Evolutionary conservation across 2,888 invertebrate species (phyloP).

Genomic region (Apodemia hepburni): DNA sequence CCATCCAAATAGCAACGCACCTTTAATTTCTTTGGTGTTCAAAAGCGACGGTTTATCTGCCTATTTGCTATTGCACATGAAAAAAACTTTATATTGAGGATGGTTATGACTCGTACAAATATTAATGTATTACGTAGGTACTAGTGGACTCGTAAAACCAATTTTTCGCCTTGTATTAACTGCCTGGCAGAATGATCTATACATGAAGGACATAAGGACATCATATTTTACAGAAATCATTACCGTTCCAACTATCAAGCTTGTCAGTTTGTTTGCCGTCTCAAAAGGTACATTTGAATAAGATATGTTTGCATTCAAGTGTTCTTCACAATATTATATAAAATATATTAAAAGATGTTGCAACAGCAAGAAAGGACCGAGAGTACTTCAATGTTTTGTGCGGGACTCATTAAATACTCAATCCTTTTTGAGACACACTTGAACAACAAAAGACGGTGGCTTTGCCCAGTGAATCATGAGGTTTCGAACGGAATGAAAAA

Average conservation of each 20-base stretch:
- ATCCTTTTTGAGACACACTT: conserved; percentile 46
- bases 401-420: conserved; percentile 53
- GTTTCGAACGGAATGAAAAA: neutral
- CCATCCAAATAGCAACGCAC: too few species aligned
- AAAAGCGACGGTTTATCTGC: too few species aligned
- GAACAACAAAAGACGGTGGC: conserved; percentile 47
- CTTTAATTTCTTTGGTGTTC: too few species aligned
- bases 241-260: neutral
- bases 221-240: neutral
- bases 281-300: conserved; percentile 5
- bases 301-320: conserved; percentile 11
- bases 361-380: neutral
- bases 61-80: too few species aligned
- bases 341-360: conserved; percentile 13
- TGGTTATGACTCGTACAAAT: too few species aligned
- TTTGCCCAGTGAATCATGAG: conserved; percentile 34
- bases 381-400: conserved; percentile 18
- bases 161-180: too few species aligned
- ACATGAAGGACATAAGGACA: neutral
- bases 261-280: conserved; percentile 6
- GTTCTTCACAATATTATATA: conserved; percentile 3
- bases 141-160: too few species aligned
- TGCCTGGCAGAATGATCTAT: too few species aligned
- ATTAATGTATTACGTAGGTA: too few species aligned
- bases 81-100: too few species aligned